Evolutionary conservation across 2,888 invertebrate genomes (phyloP).

Genomic region (Keiferia lycopersicella): DNA sequence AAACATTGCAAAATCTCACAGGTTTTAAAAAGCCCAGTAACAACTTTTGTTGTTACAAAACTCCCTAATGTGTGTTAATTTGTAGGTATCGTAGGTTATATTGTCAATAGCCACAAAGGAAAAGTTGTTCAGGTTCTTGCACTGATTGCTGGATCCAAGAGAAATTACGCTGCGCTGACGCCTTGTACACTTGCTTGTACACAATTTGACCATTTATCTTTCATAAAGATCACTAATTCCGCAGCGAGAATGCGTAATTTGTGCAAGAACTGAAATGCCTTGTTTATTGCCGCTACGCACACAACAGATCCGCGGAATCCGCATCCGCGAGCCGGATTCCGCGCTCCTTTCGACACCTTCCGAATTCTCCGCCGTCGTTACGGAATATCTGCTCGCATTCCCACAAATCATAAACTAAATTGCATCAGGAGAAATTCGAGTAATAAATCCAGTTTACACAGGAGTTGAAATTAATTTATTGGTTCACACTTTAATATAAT

Average conservation of each 20-base stretch:
- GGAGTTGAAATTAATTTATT: background rate
- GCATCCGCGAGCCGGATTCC: conserved; percentile 22
- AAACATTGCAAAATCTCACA: background rate
- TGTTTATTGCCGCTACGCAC: conserved; percentile 7
- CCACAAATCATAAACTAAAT: conserved; percentile 16
- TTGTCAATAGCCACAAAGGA: no score
- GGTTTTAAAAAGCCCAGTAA: no score
- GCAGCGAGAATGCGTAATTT: background rate
- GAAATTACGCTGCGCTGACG: no score
- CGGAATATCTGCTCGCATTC: conserved; percentile 26
- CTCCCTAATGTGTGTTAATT: no score
- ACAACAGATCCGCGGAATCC: conserved; percentile 3
- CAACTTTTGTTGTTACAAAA: no score
- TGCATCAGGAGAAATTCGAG: background rate
- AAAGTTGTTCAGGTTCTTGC: no score
- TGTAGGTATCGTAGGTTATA: no score
- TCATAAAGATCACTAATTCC: background rate
- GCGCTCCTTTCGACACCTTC: conserved; percentile 27
- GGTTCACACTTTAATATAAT: no score
- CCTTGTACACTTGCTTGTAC: no score
- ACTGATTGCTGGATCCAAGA: no score
- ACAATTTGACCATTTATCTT: no score
- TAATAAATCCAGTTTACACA: background rate
- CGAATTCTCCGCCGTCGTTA: conserved; percentile 25
- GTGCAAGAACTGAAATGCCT: conserved; percentile 4